A percentile compares a stretch with the other conserved stretches of the same genome.
These are phyloP conservation scores for Gopherus evgoodei DNA, from an alignment of 2,113 vertebrate species.

Conservation along the genomic window DNA sequence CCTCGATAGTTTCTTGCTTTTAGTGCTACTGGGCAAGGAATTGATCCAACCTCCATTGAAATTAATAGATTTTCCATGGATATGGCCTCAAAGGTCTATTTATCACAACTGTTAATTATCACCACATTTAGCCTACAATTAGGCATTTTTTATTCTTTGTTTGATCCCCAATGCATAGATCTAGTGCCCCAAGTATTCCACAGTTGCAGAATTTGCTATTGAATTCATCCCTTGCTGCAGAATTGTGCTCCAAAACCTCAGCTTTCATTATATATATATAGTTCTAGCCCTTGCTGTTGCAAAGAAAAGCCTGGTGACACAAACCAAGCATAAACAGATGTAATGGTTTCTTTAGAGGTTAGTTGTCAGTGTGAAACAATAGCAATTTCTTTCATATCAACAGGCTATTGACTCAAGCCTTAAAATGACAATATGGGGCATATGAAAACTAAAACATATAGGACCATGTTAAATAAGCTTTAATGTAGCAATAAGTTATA, in stretches of 20 bases:
- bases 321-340: neutral
- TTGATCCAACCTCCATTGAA: neutral
- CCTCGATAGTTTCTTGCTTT: accelerated
- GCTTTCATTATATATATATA: neutral
- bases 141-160: neutral
- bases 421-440: neutral
- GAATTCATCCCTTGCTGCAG: neutral
- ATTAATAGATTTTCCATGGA: neutral
- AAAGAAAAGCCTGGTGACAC: neutral
- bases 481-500: neutral
- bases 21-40: neutral
- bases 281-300: neutral
- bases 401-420: neutral
- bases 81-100: neutral
- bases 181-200: neutral
- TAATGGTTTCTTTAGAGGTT: neutral
- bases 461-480: neutral
- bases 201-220: neutral
- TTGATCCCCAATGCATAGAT: neutral
- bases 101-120: neutral
- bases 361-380: neutral
- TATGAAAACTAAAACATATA: neutral
- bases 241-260: neutral
- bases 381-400: neutral
- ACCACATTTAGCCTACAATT: neutral